Evolutionary conservation across 2,797 vertebrate genomes (phyloP), one percentile per base, ranked within the genome.

Genomic region (Hemitrygon akajei): DNA sequence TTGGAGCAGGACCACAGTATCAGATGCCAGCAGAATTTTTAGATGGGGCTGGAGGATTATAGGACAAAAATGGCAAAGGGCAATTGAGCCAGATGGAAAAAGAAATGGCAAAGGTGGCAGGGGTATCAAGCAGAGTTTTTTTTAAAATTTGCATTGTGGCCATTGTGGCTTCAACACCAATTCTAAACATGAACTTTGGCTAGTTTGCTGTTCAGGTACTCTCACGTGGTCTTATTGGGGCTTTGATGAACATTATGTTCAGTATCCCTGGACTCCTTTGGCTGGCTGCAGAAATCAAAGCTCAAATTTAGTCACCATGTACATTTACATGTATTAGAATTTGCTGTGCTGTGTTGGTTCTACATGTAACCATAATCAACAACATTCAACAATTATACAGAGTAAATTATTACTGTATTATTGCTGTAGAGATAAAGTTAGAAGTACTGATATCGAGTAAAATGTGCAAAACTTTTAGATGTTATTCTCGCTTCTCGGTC

Each of bases 21-120:
- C 16, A 89, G 86, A 22, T 89, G 86, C 63, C 63, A 89, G n/a
- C 86, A 87, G 58, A 30, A 34, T 63, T 87, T 87, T 87, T 58
- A 25, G 56, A 4, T 86, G 25, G 11, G 10, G 84, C 58, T 60
- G 84, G 25, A n/a, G 56, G 58, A 58, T 63, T 14, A 60, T 60
- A 58, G 56, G 56, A 30, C 82, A 86, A 63, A n/a, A 27, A 58
- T 63, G 27, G 27, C 56, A 86, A 27, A 16, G 84, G 7, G 58
- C 84, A 87, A 58, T 30, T 30, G 4, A 18, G 27, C 14, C 84
- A 87, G 84, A 87, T 30, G 58, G 30, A n/a, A 16, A 30, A 87
- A n/a, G 30, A 25, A 3, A 40, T 82, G 9, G 40, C 37, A 81
- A 79, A 22, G 4, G 20, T 25, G 37, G 40, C 37, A 22, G 80